Evolutionary conservation across 2,888 invertebrate genomes (phyloP).

Genomic region (Chelonus formosanus): DNA sequence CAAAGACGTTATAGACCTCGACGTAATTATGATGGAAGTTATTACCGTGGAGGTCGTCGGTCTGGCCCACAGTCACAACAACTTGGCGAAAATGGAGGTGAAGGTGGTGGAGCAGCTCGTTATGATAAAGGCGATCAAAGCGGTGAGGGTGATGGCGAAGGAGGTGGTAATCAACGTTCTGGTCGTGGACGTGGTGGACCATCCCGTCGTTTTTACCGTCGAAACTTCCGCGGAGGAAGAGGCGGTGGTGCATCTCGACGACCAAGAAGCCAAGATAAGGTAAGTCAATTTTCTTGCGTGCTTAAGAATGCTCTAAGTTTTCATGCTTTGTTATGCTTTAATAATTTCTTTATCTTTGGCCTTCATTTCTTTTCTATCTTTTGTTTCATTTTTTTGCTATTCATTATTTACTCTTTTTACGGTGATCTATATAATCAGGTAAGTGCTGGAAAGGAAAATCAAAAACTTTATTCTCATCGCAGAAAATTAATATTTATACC

Average conservation of each 20-base stretch:
- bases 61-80: constrained; percentile 59
- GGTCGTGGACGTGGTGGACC: constrained; percentile 65
- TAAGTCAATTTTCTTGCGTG: constrained; percentile 33
- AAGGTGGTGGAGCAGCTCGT: constrained; percentile 49
- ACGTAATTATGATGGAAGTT: constrained; percentile 63
- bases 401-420: too few relatives aligned
- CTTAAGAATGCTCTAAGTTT: neutral
- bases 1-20: constrained; percentile 67
- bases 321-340: constrained; percentile 4
- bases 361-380: too few relatives aligned
- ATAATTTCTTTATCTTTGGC: too few relatives aligned
- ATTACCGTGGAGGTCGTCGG: constrained; percentile 65
- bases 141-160: constrained; percentile 48
- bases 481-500: too few relatives aligned
- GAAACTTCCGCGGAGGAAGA: constrained; percentile 77
- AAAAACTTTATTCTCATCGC: too few relatives aligned
- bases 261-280: constrained; percentile 68
- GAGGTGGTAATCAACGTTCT: constrained; percentile 47
- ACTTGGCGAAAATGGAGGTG: constrained; percentile 62
- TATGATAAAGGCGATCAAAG: constrained; percentile 49
- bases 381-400: too few relatives aligned
- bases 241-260: constrained; percentile 67
- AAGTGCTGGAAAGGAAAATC: too few relatives aligned
- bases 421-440: too few relatives aligned
- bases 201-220: constrained; percentile 76